Percentiles rank a stretch among this genome's conserved stretches.
Conservation (phyloP, 92 coral and sea anemone genomes). For the Paramuricea clavata region DNA sequence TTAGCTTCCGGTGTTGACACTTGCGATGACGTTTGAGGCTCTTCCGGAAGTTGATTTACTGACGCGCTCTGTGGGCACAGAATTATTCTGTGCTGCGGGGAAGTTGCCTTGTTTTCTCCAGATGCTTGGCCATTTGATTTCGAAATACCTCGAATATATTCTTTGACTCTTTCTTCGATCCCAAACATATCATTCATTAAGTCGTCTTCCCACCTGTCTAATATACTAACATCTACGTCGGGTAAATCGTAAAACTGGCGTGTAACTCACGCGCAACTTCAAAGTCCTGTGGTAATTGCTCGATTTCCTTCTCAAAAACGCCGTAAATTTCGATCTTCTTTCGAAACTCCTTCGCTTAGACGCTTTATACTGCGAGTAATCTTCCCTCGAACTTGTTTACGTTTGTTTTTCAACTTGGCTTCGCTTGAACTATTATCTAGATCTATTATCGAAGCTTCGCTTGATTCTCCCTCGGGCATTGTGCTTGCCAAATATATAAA, state of each 20-base stretch:
- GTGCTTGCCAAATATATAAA: slow-evolving; percentile 11
- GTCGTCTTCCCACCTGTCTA: slow-evolving; percentile 55
- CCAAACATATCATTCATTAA: slow-evolving; percentile 47
- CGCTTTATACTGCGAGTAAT: slow-evolving; percentile 54
- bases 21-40: neutral
- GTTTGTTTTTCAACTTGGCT: slow-evolving; percentile 11
- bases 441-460: neutral
- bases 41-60: neutral
- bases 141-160: neutral
- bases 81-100: too few relatives aligned
- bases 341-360: slow-evolving; percentile 16
- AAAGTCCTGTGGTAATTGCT: slow-evolving; percentile 51
- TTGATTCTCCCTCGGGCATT: slow-evolving; percentile 26
- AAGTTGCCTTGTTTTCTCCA: neutral
- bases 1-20: slow-evolving; percentile 23
- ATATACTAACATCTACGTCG: neutral
- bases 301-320: slow-evolving; percentile 48
- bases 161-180: slow-evolving; percentile 47
- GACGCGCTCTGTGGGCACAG: slow-evolving; percentile 19
- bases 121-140: neutral
- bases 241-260: slow-evolving; percentile 36
- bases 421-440: neutral
- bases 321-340: neutral
- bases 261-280: slow-evolving; percentile 33
- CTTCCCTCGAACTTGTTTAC: slow-evolving; percentile 45